Evolutionary conservation across 2,888 invertebrate species (phyloP), one percentile per base, ranked within the genome.

Genomic region (Mesorhabditis sp.): DNA sequence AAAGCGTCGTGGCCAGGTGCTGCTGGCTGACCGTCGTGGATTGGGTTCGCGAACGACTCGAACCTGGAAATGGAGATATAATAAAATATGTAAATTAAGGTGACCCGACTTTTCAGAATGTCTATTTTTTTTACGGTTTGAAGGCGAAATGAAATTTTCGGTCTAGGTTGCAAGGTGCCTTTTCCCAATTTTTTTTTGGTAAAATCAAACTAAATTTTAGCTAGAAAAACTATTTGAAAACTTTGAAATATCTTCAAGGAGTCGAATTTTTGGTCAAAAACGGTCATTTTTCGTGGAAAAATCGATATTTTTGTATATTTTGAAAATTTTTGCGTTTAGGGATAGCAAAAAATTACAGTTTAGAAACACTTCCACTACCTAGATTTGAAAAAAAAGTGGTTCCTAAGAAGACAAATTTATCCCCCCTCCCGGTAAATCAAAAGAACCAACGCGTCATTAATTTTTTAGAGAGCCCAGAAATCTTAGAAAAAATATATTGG

Each of bases 1-100:
- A 50, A 13, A 10, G 7, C 58, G 58, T 10, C 58, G 41, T 65
- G 42, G 13, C 5, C 15, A 43, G 5, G 13, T 6, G 6, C 45
- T 44, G 62, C 45, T 58, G 62, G 28, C 44, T 4, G 7, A 58
- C 61, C 50, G 70, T 78, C 76, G 73, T 78, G 73, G 65, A 79
- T 71, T 28, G 79, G 79, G 69, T 79, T 79, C 70, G 76, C 72
- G 75, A 79, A 79, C 64, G 79, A 75, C 71, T 75, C 70, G 71
- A 79, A 79, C 74, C 79, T 79, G 70, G 7, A 72, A 50, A 67
- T 4, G 45, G 28, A 2, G n/a, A 50, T n/a, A 50, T 50, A n/a
- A 50, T 13, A 13, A 13, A 10, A n/a, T 13, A 50, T 1, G 1
- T 50, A 13, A 1, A 50, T 50, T 13, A 50, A n/a, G 2, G 7